Percentiles rank a stretch among this genome's conserved stretches.
Conservation (phyloP, 2,888 invertebrate genomes). For the Carcina quercana region DNA sequence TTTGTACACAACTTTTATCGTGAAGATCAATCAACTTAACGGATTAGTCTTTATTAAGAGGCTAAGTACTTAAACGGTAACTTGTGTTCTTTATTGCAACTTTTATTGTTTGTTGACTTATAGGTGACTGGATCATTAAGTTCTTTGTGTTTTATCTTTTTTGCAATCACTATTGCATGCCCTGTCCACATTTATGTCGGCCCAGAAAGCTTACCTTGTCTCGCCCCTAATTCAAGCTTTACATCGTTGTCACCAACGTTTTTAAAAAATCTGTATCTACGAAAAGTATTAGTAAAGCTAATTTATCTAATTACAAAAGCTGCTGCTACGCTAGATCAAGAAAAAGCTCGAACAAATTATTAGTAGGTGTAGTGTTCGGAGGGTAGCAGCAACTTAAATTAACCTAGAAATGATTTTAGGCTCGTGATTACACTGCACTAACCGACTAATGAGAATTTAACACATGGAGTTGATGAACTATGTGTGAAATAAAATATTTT, state of each 20-base stretch:
- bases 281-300: conserved; percentile 1
- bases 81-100: too few relatives aligned
- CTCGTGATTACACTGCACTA: conserved; percentile 46
- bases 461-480: conserved; percentile 49
- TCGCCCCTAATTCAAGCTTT: conserved; percentile 20
- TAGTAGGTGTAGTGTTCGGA: neutral
- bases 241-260: conserved; percentile 1
- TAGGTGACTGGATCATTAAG: neutral
- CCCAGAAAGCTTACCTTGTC: conserved; percentile 21
- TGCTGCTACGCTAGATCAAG: conserved; percentile 2
- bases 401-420: conserved; percentile 21
- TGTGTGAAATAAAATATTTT: conserved; percentile 65
- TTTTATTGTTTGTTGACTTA: conserved; percentile 6
- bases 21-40: too few relatives aligned
- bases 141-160: conserved; percentile 1
- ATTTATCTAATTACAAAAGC: conserved; percentile 5
- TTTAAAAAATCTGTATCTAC: neutral
- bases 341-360: neutral
- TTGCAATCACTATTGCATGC: conserved; percentile 17
- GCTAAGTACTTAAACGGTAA: too few relatives aligned
- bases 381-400: conserved; percentile 6
- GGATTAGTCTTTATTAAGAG: too few relatives aligned
- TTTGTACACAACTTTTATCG: too few relatives aligned
- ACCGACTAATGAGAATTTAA: conserved; percentile 52
- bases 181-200: conserved; percentile 12